These are phyloP conservation scores for Cryptoprocta ferox DNA, from an alignment of 2,797 vertebrate species.

Conservation along the genomic window DNA sequence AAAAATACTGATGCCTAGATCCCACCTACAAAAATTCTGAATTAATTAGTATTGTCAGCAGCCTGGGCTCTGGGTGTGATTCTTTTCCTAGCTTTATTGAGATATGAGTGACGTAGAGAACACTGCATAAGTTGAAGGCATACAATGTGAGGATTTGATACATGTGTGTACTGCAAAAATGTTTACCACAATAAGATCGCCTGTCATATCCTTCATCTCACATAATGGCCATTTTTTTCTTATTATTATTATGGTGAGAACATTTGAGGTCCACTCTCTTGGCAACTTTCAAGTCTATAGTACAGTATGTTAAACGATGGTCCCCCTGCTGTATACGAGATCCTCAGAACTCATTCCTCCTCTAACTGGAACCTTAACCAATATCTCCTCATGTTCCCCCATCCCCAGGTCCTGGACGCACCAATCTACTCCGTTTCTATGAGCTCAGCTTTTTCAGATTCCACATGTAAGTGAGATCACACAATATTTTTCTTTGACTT, in stretches of 20 bases:
- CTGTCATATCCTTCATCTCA: neutral
- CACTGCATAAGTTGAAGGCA: neutral
- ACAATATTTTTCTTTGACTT: neutral
- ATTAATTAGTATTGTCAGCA: neutral
- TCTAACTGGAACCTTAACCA: neutral
- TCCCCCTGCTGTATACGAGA: neutral
- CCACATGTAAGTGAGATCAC: neutral
- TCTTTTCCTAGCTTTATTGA: neutral
- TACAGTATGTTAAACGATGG: neutral
- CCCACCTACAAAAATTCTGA: neutral
- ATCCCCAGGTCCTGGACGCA: neutral
- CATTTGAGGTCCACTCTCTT: neutral
- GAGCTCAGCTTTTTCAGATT: neutral
- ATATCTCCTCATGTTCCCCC: neutral
- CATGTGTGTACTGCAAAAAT: neutral
- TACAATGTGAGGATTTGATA: neutral
- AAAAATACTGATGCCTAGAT: neutral
- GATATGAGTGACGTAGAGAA: neutral
- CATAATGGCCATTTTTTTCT: neutral
- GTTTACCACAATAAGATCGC: neutral
- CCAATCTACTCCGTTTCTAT: neutral
- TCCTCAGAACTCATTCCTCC: neutral
- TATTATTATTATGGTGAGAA: neutral
- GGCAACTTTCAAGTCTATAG: neutral
- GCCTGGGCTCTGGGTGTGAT: neutral